Conservation (phyloP, 2,113 vertebrate genomes). For the Gobius niger region DNA sequence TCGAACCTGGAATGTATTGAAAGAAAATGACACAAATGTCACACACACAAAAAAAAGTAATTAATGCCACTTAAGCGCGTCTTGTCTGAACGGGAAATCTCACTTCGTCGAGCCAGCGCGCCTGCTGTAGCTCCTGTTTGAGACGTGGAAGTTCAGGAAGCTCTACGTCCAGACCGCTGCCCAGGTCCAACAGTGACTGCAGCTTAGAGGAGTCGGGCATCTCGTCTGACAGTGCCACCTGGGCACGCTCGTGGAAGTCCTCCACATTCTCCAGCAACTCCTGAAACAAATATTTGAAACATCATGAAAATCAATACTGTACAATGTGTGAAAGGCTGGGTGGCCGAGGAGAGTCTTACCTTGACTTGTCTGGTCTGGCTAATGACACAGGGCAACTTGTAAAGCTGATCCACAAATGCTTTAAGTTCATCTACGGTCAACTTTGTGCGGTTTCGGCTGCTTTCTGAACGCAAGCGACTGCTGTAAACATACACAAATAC, state of each 20-base stretch:
- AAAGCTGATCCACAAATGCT: conserved; percentile 94
- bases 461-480: conserved; percentile 83
- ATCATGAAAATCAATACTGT: neutral
- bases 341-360: conserved; percentile 62
- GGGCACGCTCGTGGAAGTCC: conserved; percentile 94
- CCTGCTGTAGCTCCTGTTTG: conserved; percentile 95
- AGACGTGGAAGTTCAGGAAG: conserved; percentile 90
- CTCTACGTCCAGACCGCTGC: conserved; percentile 92
- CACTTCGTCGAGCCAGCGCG: conserved; percentile 98
- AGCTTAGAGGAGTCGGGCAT: conserved; percentile 93
- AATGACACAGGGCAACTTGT: conserved; percentile 91
- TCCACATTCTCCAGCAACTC: conserved; percentile 95
- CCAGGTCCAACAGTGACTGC: conserved; percentile 90
- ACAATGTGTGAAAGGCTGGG: neutral
- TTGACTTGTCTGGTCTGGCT: conserved; percentile 94
- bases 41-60: too few species aligned
- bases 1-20: conserved; percentile 69
- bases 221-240: conserved; percentile 89
- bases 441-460: conserved; percentile 85
- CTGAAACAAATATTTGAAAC: conserved; percentile 61
- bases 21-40: neutral
- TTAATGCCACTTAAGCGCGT: too few species aligned
- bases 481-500: conserved; percentile 47
- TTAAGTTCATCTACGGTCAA: conserved; percentile 97
- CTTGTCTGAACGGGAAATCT: neutral